Percentiles rank a stretch among this genome's conserved stretches.
Conservation (phyloP, 2,113 vertebrate genomes). For the Podocnemis expansa region DNA sequence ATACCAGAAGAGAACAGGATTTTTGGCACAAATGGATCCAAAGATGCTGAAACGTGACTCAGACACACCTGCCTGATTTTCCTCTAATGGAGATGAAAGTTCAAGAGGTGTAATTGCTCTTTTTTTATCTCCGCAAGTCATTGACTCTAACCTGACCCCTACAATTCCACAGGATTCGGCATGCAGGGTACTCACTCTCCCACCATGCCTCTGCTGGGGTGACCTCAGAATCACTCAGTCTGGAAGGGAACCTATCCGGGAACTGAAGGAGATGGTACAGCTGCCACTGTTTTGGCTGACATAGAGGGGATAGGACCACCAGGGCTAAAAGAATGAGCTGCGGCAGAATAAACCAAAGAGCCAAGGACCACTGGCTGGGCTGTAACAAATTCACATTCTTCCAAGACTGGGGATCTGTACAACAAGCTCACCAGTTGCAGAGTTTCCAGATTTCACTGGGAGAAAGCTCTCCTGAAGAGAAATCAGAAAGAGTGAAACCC, state of each 20-base stretch:
- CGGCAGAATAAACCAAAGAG: not conserved
- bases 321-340: not conserved
- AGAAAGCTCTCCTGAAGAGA: not conserved
- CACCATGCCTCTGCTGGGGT: not conserved
- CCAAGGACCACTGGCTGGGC: not conserved
- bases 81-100: not conserved
- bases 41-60: not conserved
- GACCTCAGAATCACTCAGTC: not conserved
- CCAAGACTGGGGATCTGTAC: not conserved
- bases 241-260: not conserved
- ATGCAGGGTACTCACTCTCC: not conserved
- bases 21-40: too few species aligned
- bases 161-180: not conserved
- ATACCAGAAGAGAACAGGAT: not conserved
- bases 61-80: not conserved
- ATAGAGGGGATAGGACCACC: not conserved
- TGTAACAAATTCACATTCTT: not conserved
- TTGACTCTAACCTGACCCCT: not conserved
- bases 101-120: not conserved
- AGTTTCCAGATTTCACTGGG: not conserved
- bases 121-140: not conserved
- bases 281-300: not conserved
- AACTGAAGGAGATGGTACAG: not conserved
- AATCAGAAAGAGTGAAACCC: not conserved
- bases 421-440: not conserved